Evolutionary conservation across 2,113 vertebrate genomes (phyloP), one percentile per base, ranked within the genome.

Genomic region (Motacilla tschutschensis): DNA sequence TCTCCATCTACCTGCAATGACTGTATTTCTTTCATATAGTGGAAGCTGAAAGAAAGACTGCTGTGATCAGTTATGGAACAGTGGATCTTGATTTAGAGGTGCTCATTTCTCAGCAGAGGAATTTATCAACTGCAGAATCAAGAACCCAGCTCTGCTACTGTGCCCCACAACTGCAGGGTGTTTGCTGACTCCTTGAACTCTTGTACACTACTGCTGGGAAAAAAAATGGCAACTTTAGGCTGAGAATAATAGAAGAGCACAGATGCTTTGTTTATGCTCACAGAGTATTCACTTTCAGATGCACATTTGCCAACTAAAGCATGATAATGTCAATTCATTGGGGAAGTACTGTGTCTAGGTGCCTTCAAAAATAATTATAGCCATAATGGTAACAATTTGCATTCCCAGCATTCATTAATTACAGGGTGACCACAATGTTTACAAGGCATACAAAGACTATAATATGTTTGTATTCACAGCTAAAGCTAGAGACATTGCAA

Each of bases 311-410:
- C 53, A 90, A 40, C 57, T 71, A 88, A 77, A 91, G 86, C 51
- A 67, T 50, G 57, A 74, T 76, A 59, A 91, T 50, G 57, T 66
- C 75, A 88, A 36, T 82, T 87, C 67, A 18, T 10, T 35, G 26
- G 36, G 71, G 76, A 85, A 84, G 35, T 47, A 54, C 55, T 77
- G 88, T 58, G 53, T 46, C 67, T 67, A 82, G 65, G 60, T 64
- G 69, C 74, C 76, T 89, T 87, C 41, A 80, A 50, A 94, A 85
- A 78, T 74, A 91, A 91, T 92, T 91, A 90, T 12, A 84, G 48
- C 48, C 55, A 14, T 54, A 81, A 81, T 31, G 76, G 64, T 12
- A 82, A 90, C 79, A 77, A 79, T 71, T 67, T 82, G 59, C 35
- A 54, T 63, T 82, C 21, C 75, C 17, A 74, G n/a, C 25, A 85